Percentiles rank a stretch among this genome's conserved stretches.
Conservation (phyloP, 2,113 vertebrate genomes). For the Etia nguti region DNA sequence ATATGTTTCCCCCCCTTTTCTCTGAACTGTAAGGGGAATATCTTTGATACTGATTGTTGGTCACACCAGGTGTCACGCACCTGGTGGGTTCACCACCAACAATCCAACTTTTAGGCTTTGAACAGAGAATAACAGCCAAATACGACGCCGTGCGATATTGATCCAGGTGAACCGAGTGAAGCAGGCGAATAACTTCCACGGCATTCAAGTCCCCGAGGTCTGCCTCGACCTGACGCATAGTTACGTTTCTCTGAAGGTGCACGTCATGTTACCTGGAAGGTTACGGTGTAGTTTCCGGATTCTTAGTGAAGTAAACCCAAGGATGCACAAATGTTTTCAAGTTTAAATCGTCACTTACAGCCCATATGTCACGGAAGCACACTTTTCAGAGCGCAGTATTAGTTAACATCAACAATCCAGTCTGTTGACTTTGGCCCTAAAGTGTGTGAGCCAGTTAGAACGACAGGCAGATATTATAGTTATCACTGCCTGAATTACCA, state of each 20-base stretch:
- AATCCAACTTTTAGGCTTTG: not conserved
- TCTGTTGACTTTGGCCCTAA: not conserved
- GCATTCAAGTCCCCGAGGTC: not conserved
- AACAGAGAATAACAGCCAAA: not conserved
- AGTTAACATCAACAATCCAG: too few relatives aligned
- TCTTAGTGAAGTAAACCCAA: not conserved
- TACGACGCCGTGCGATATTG: not conserved
- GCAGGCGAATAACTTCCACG: not conserved
- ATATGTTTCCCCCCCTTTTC: not conserved
- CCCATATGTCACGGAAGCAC: not conserved
- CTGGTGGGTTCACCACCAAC: not conserved
- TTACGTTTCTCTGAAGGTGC: not conserved
- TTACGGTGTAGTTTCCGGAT: not conserved
- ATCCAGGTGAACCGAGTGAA: not conserved
- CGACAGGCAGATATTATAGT: not conserved
- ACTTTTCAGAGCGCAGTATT: not conserved
- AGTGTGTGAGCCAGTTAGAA: not conserved
- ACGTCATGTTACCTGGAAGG: not conserved
- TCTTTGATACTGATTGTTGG: too few relatives aligned
- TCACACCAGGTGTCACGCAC: too few relatives aligned
- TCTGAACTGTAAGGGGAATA: too few relatives aligned
- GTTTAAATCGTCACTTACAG: not conserved
- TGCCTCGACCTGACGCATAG: not conserved
- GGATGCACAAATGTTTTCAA: not conserved
- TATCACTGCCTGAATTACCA: not conserved